These are phyloP conservation scores for Umimayanthus chanpuru DNA, from an alignment of 92 coral and sea anemone genomes.

Conservation along the genomic window DNA sequence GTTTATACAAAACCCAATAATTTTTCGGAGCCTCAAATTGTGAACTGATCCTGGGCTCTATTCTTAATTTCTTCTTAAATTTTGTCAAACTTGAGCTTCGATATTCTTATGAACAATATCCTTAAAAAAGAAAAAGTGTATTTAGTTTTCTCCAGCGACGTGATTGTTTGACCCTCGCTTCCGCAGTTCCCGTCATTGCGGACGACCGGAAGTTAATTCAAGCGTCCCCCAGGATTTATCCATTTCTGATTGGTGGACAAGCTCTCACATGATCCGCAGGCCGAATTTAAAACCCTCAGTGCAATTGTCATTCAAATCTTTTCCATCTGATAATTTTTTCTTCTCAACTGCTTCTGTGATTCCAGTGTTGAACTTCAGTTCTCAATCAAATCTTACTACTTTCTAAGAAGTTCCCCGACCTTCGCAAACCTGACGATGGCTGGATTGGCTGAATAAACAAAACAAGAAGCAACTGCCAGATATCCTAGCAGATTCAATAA, in stretches of 20 bases:
- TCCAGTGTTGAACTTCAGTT: not conserved
- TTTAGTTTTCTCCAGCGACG: too few species aligned
- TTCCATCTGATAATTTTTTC: not conserved
- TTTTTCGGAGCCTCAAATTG: too few species aligned
- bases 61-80: too few species aligned
- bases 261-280: constrained; percentile 1
- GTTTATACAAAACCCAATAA: too few species aligned
- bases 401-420: too few species aligned
- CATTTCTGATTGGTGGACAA: constrained; percentile 5
- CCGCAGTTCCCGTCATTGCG: not conserved
- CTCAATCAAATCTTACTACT: not conserved
- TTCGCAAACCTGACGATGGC: too few species aligned
- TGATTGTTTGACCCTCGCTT: not conserved
- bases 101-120: too few species aligned
- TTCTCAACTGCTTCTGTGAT: not conserved
- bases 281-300: constrained; percentile 24
- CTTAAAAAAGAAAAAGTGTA: too few species aligned
- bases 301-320: not conserved
- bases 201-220: not conserved
- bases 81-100: too few species aligned
- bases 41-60: too few species aligned
- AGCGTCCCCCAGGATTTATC: not conserved
- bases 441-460: too few species aligned
- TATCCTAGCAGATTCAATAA: not conserved
- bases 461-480: not conserved